phyloP scores from a whole-genome alignment of 2,113 vertebrate species.

The Pampusana beccarii region DNA sequence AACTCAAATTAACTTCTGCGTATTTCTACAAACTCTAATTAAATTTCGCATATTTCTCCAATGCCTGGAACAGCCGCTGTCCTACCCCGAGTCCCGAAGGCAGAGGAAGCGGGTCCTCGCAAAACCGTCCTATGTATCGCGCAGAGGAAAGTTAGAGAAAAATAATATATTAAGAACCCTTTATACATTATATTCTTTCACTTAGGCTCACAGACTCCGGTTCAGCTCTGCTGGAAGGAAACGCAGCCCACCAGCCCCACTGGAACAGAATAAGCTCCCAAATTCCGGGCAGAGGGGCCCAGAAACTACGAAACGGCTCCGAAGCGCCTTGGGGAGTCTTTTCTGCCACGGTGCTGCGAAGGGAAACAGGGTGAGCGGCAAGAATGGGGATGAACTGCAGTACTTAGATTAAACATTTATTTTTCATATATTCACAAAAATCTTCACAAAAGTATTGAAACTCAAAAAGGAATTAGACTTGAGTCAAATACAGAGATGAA shows the following conservation, averaged over 20 bases:
- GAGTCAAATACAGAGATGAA: slow-evolving; percentile 78
- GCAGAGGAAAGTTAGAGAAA: not conserved
- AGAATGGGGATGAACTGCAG: slow-evolving; percentile 56
- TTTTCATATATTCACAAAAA: slow-evolving; percentile 69
- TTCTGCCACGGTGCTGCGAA: not conserved
- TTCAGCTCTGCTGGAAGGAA: not conserved
- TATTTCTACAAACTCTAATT: not conserved
- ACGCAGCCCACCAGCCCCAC: not conserved
- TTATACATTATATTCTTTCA: not conserved
- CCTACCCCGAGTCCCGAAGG: rapidly evolving
- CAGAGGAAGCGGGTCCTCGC: not conserved
- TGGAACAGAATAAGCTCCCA: not conserved
- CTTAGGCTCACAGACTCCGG: not conserved
- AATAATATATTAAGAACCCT: not conserved
- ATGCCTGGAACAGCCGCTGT: not conserved
- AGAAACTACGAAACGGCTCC: not conserved
- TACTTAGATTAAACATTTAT: slow-evolving; percentile 68
- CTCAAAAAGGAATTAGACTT: slow-evolving; percentile 69
- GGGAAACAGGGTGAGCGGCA: slow-evolving; percentile 1
- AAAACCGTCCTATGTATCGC: rapidly evolving
- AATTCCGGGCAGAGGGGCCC: not conserved
- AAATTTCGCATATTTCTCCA: not conserved
- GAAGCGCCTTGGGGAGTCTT: not conserved
- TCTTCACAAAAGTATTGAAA: slow-evolving; percentile 73
- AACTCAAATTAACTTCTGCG: not conserved